Base-by-base conservation (phyloP, 2,113 vertebrate genomes). In the Microtus pennsylvanicus region DNA sequence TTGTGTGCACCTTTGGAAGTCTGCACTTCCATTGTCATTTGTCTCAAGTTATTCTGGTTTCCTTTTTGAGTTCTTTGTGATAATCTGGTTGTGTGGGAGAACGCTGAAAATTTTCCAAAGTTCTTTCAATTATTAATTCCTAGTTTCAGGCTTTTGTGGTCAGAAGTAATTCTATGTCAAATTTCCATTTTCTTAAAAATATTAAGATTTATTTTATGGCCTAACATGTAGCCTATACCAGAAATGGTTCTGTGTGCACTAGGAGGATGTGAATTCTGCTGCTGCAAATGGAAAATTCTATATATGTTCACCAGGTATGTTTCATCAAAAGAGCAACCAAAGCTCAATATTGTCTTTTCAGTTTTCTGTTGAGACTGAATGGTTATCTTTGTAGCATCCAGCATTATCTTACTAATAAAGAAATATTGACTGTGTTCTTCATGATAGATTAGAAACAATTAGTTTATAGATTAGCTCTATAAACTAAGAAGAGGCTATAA, bases 351-450 rank as follows among this genome's bases (percentile, higher is more conserved):
- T 82, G 80, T 67, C 28, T 86, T 55, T 52, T 3, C 65, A 26
- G 47, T 55, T 82, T 88, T 92, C 45, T 47, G 38, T 47, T 45
- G 24, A 63, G 58, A 63, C 0, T 28, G 61, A 50, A n/a, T 33
- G 28, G 45, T 16, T 65, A 69, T 55, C 65, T 94, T 87, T 87
- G 96, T 2, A 86, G 72, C 5, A 87, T 45, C 33, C n/a, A 67
- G 55, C 35, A 85, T 82, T 35, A 92, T 7, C n/a, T 86, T 92
- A 83, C 65, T 33, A 78, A 47, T 70, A 58, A 7, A 52, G 10
- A 95, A 45, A 78, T 89, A 89, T 67, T 87, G 70, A 90, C 28
- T 28, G 47, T 1, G 26, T n/a, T 86, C 77, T 96, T 93, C 87
- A 21, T 55, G 13, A 77, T 78, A 86, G 38, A 69, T 77, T n/a